A percentile compares a stretch with the other conserved stretches of the same genome.
phyloP scores from a whole-genome alignment of 2,888 invertebrate genomes.

The Morinoia aosen region DNA sequence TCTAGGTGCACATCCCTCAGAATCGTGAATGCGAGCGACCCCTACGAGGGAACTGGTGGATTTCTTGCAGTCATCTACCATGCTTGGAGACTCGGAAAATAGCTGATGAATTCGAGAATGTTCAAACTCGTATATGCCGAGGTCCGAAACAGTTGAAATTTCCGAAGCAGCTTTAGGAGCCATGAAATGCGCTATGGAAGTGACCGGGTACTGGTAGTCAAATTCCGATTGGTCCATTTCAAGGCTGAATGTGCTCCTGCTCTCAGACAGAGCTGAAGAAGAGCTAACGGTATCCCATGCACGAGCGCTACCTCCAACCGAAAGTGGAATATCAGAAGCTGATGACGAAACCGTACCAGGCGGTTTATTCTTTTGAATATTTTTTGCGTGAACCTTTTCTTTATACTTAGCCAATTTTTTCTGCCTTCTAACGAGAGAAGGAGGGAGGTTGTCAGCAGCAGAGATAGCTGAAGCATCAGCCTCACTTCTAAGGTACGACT shows the following conservation, averaged over 20 bases:
- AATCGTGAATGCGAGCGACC: constrained; percentile 18
- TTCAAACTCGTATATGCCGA: constrained; percentile 11
- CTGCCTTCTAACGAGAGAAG: neutral
- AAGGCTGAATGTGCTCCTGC: constrained; percentile 34
- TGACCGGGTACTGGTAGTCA: neutral
- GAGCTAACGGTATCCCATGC: neutral
- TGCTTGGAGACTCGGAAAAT: constrained; percentile 22
- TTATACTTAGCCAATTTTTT: neutral
- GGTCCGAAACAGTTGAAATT: neutral
- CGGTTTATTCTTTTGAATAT: neutral
- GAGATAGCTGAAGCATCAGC: neutral
- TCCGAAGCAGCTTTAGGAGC: neutral
- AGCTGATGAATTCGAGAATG: constrained; percentile 26
- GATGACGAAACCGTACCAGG: neutral
- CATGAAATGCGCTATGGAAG: neutral
- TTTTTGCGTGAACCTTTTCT: neutral
- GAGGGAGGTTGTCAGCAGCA: neutral
- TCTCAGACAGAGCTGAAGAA: neutral
- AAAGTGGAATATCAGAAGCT: neutral
- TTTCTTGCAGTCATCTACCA: neutral
- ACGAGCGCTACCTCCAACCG: neutral
- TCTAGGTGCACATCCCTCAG: neutral
- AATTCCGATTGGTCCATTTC: neutral
- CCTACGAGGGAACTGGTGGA: neutral
- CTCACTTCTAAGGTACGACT: constrained; percentile 18